Percentiles rank a stretch among this genome's conserved stretches.
These are phyloP conservation scores for Neogale vison DNA, from an alignment of 2,113 vertebrate species.

Conservation along the genomic window DNA sequence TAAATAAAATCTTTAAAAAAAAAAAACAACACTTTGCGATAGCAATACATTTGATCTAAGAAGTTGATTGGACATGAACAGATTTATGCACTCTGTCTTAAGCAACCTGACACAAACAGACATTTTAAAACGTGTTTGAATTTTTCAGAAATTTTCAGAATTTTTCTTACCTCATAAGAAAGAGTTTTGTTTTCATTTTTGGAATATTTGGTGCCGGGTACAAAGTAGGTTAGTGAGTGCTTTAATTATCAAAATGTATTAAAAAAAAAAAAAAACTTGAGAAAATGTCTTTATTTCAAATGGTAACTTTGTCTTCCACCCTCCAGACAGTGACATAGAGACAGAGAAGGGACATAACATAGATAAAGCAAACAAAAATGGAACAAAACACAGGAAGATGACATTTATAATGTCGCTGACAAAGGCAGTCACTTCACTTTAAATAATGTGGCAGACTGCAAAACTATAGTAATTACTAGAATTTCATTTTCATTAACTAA, in stretches of 20 bases:
- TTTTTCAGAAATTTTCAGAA: not conserved
- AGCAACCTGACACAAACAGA: not conserved
- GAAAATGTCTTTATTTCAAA: conserved; percentile 45
- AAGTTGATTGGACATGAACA: not conserved
- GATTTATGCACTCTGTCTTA: not conserved
- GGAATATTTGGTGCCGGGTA: not conserved
- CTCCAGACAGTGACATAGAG: conserved; percentile 56
- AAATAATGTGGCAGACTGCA: conserved; percentile 83
- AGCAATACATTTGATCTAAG: not conserved
- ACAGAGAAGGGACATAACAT: conserved; percentile 69
- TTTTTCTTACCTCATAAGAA: not conserved
- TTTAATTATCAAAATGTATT: not conserved
- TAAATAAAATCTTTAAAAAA: too few species aligned
- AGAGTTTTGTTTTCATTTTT: not conserved
- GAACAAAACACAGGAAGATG: conserved; percentile 77
- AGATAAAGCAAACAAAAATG: conserved; percentile 79
- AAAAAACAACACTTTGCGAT: not conserved
- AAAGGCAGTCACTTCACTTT: conserved; percentile 83
- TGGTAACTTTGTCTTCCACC: not conserved
- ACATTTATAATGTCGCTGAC: conserved; percentile 79
- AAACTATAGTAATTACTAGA: conserved; percentile 85
- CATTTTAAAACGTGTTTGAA: conserved; percentile 7
- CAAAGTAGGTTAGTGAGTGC: not conserved
- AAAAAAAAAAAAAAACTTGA: conserved; percentile 22
- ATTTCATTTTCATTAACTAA: conserved; percentile 89